A percentile compares a stretch with the other conserved stretches of the same genome.
Conservation (phyloP, 2,797 vertebrate species). For the Centroberyx gerrardi region DNA sequence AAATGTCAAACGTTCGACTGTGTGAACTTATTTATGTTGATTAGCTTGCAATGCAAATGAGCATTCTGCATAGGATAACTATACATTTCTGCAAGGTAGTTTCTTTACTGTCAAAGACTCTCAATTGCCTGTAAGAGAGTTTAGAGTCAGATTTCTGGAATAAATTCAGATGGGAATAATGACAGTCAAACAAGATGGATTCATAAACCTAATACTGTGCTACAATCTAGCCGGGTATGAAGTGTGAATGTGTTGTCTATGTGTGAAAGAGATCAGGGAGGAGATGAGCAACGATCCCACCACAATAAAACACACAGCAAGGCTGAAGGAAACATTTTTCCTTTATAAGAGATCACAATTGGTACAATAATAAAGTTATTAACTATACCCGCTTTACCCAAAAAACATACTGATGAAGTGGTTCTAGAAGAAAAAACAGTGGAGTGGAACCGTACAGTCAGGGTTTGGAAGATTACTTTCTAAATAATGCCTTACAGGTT, state of each 20-base stretch:
- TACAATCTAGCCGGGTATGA: background rate
- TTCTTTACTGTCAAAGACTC: too few species aligned
- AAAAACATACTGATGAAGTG: slow-evolving; percentile 10
- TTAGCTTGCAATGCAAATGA: background rate
- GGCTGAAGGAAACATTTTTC: slow-evolving; percentile 40
- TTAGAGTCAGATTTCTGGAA: too few species aligned
- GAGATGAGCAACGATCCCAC: slow-evolving; percentile 19
- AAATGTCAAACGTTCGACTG: slow-evolving; percentile 63
- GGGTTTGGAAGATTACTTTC: slow-evolving; percentile 5
- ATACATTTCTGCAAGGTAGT: background rate
- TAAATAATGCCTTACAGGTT: slow-evolving; percentile 8
- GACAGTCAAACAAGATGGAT: background rate
- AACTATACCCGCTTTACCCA: slow-evolving; percentile 67
- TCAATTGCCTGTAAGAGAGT: too few species aligned
- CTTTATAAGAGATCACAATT: slow-evolving; percentile 72
- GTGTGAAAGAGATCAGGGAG: slow-evolving; percentile 20
- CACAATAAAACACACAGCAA: slow-evolving; percentile 30
- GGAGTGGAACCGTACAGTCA: slow-evolving; percentile 16
- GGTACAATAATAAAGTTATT: slow-evolving; percentile 63
- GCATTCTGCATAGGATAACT: background rate
- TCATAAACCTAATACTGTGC: background rate
- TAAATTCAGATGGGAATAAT: background rate
- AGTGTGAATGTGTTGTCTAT: slow-evolving; percentile 13
- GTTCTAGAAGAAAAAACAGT: slow-evolving; percentile 20
- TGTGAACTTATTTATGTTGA: slow-evolving; percentile 5